Evolutionary conservation across 2,888 invertebrate species (phyloP).

Genomic region (Aleiodes testaceus): DNA sequence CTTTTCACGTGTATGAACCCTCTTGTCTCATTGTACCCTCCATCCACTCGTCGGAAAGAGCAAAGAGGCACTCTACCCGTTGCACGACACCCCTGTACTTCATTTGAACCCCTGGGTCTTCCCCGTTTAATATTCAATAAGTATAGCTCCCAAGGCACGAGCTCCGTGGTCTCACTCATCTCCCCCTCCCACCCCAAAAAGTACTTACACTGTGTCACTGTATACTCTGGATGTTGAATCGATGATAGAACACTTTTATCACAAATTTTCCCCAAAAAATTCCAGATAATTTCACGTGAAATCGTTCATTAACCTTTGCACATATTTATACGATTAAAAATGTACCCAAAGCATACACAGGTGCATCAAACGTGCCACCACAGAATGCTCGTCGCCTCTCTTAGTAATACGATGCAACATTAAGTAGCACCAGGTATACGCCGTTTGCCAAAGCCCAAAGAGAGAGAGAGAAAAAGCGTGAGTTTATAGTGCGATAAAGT

Average conservation of each 20-base stretch:
- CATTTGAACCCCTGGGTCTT: slow-evolving; percentile 53
- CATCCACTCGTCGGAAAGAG: slow-evolving; percentile 40
- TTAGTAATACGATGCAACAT: slow-evolving; percentile 64
- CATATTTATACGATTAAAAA: slow-evolving; percentile 46
- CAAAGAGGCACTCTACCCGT: slow-evolving; percentile 44
- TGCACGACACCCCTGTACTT: slow-evolving; percentile 51
- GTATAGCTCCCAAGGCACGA: slow-evolving; percentile 48
- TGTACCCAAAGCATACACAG: slow-evolving; percentile 32
- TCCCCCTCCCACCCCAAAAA: slow-evolving; percentile 13
- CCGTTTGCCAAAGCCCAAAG: slow-evolving; percentile 43
- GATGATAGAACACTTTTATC: no score
- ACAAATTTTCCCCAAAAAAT: no score
- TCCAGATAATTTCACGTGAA: neutral
- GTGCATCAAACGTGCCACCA: slow-evolving; percentile 45
- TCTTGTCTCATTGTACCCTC: neutral
- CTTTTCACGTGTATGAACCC: neutral
- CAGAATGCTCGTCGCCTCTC: slow-evolving; percentile 41
- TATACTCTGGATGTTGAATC: no score
- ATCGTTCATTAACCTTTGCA: neutral
- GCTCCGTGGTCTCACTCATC: slow-evolving; percentile 35
- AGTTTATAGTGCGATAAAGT: slow-evolving; percentile 19
- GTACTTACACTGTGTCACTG: no score
- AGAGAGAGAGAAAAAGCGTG: slow-evolving; percentile 41
- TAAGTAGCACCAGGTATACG: slow-evolving; percentile 57
- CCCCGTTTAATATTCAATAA: slow-evolving; percentile 60